Evolutionary conservation across 2,113 vertebrate species (phyloP).

Genomic region (Rhinichthys klamathensis): DNA sequence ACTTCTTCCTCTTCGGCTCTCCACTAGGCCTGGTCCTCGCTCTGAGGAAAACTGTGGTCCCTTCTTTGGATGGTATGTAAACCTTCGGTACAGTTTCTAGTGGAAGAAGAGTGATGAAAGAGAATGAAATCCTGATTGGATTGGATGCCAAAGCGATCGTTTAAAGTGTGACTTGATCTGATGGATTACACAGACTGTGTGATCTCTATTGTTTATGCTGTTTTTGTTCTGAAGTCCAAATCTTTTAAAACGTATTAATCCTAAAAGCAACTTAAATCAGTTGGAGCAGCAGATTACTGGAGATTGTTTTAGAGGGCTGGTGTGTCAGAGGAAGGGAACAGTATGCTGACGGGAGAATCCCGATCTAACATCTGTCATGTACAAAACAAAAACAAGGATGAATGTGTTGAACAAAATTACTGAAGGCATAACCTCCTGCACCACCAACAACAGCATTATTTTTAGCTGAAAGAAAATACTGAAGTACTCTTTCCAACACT

Average conservation of each 20-base stretch:
- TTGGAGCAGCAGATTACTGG: not conserved
- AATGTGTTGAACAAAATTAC: not conserved
- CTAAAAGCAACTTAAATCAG: not conserved
- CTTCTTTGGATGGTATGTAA: conserved; percentile 84
- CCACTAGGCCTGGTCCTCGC: conserved; percentile 94
- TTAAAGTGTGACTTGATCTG: not conserved
- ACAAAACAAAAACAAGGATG: not conserved
- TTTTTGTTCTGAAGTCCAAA: not conserved
- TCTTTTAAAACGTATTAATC: conserved; percentile 18
- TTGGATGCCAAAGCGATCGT: not conserved
- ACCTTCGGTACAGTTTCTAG: not conserved
- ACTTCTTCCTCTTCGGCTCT: conserved; percentile 96
- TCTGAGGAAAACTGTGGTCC: conserved; percentile 92
- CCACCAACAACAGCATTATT: not conserved
- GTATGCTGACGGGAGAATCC: not conserved
- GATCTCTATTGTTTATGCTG: not conserved
- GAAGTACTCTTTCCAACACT: not conserved
- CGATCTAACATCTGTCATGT: not conserved
- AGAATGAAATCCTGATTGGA: too few species aligned
- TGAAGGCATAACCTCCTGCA: not conserved
- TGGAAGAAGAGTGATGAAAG: not conserved
- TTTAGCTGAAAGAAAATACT: not conserved
- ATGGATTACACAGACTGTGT: not conserved
- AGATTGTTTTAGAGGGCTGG: not conserved
- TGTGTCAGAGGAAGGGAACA: not conserved